Conservation (phyloP, 2,888 invertebrate genomes). For the Acleris cristana region DNA sequence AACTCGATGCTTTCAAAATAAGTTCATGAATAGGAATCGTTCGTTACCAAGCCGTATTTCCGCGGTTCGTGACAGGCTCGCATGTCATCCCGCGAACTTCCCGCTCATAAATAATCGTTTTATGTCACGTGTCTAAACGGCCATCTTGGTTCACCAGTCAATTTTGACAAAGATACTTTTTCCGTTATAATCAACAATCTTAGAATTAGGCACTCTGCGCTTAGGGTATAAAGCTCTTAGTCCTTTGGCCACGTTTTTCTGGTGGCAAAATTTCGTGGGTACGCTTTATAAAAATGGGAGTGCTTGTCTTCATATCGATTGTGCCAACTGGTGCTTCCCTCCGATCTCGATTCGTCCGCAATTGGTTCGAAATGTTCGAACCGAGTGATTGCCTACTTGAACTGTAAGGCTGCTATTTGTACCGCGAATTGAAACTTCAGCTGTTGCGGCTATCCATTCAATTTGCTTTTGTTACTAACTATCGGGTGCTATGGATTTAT, state of each 20-base stretch:
- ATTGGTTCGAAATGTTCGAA: conserved; percentile 67
- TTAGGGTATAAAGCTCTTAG: conserved; percentile 62
- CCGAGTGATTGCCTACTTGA: conserved; percentile 67
- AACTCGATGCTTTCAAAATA: conserved; percentile 61
- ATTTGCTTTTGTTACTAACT: conserved; percentile 44
- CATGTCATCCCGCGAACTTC: conserved; percentile 80
- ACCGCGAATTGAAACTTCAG: conserved; percentile 39
- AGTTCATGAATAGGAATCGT: conserved; percentile 76
- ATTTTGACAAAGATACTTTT: conserved; percentile 57
- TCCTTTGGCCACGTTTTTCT: conserved; percentile 46
- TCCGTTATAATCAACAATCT: conserved; percentile 45
- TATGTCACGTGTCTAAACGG: conserved; percentile 79
- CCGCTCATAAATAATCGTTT: conserved; percentile 75
- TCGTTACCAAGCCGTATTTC: conserved; percentile 65
- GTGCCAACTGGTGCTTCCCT: conserved; percentile 81
- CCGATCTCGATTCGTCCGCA: conserved; percentile 73
- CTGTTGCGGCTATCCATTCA: conserved; percentile 26
- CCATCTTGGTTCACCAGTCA: conserved; percentile 71
- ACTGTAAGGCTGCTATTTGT: conserved; percentile 38
- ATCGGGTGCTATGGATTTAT: conserved; percentile 21
- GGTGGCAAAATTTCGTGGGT: conserved; percentile 48
- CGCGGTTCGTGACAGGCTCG: conserved; percentile 76
- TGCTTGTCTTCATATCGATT: conserved; percentile 75
- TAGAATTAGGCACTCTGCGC: conserved; percentile 52
- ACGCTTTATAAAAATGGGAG: conserved; percentile 63